phyloP scores from a whole-genome alignment of 1,140 invertebrate species.

The Zaprionus davidi region DNA sequence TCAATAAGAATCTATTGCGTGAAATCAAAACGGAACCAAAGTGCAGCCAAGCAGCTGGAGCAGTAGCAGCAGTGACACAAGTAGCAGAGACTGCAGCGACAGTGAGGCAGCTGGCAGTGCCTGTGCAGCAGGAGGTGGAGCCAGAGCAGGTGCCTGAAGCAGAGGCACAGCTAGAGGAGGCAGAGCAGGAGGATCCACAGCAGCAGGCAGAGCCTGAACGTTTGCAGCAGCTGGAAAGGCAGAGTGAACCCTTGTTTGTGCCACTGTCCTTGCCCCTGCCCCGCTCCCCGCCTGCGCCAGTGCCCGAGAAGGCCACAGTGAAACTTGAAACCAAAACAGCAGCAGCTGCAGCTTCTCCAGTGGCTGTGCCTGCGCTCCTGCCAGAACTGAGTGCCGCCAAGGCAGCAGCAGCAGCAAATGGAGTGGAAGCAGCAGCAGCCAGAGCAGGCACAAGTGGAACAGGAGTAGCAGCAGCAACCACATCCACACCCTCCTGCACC shows the following conservation, averaged over 20 bases:
- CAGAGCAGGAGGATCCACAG: background rate
- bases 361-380: background rate
- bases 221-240: no score
- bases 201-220: background rate
- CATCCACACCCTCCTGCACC: background rate
- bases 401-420: background rate
- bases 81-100: background rate
- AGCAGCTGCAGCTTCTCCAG: background rate
- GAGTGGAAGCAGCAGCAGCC: background rate
- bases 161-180: background rate
- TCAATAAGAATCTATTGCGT: constrained; percentile 66
- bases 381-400: constrained; percentile 1
- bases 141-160: background rate
- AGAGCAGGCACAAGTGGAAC: background rate
- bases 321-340: constrained; percentile 76
- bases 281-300: background rate
- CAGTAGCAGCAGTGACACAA: background rate
- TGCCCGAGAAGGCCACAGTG: constrained; percentile 42
- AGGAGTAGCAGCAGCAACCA: constrained; percentile 9
- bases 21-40: constrained; percentile 83
- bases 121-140: background rate
- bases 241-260: background rate
- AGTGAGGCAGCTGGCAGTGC: background rate
- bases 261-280: background rate
- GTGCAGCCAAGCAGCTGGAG: constrained; percentile 48